phyloP scores from a whole-genome alignment of 1,140 invertebrate genomes.

The Amyelois transitella region DNA sequence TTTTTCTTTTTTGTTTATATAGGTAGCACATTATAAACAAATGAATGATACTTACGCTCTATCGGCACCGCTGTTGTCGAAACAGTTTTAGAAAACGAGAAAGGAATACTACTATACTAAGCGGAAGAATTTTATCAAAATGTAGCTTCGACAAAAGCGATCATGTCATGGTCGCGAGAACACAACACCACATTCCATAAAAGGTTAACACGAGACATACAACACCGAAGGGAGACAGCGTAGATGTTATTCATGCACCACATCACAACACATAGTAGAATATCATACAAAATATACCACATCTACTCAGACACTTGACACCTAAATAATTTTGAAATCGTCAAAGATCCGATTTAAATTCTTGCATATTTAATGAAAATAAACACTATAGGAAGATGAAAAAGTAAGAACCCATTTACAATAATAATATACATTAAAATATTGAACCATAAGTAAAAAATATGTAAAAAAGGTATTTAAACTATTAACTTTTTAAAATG shows the following conservation, averaged over 20 bases:
- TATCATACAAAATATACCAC: neutral
- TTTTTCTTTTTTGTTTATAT: too few relatives aligned
- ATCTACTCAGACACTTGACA: neutral
- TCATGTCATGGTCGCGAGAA: conserved; percentile 31
- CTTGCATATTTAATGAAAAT: too few relatives aligned
- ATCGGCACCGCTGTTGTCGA: conserved; percentile 31
- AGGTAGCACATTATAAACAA: neutral
- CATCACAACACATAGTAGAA: conserved; percentile 32
- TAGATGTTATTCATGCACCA: conserved; percentile 75
- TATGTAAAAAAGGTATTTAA: too few relatives aligned
- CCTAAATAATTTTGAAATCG: neutral
- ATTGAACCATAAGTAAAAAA: too few relatives aligned
- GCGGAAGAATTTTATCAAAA: conserved; percentile 5
- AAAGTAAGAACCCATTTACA: too few relatives aligned
- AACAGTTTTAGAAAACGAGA: conserved; percentile 7
- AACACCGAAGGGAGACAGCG: conserved; percentile 20
- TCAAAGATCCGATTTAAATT: neutral
- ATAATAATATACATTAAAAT: too few relatives aligned
- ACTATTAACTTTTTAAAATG: too few relatives aligned
- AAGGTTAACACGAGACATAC: conserved; percentile 22
- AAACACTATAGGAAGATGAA: too few relatives aligned
- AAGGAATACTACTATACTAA: neutral
- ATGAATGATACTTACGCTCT: conserved; percentile 23
- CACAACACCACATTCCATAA: conserved; percentile 65
- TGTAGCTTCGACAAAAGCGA: conserved; percentile 53